Percentiles rank a stretch among this genome's conserved stretches.
Conservation (phyloP, 2,113 vertebrate species). For the Forbesichthys papilliferus region DNA sequence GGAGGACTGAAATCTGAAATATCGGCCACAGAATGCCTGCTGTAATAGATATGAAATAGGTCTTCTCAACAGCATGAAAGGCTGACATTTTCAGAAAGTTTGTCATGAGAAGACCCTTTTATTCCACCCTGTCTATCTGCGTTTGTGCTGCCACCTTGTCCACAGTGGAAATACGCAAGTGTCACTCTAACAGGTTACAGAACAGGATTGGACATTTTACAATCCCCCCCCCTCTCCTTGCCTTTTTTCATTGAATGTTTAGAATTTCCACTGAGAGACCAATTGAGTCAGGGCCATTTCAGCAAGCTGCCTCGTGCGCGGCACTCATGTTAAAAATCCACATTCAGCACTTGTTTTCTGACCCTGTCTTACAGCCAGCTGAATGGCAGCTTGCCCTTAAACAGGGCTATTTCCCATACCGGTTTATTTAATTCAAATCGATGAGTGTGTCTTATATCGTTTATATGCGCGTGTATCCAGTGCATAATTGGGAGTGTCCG, state of each 20-base stretch:
- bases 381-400: slow-evolving; percentile 15
- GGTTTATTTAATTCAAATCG: not conserved
- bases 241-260: slow-evolving; percentile 54
- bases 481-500: slow-evolving; percentile 15
- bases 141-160: slow-evolving; percentile 81
- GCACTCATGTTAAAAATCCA: slow-evolving; percentile 58
- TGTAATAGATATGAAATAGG: slow-evolving; percentile 86
- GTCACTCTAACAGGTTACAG: slow-evolving; percentile 77
- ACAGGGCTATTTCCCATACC: slow-evolving; percentile 11
- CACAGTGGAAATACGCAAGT: slow-evolving; percentile 78
- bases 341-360: slow-evolving; percentile 55
- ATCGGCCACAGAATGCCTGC: slow-evolving; percentile 81
- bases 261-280: slow-evolving; percentile 67
- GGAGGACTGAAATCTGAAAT: slow-evolving; percentile 82
- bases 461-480: not conserved
- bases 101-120: slow-evolving; percentile 80
- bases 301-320: slow-evolving; percentile 47
- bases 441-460: not conserved
- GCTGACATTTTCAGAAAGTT: slow-evolving; percentile 84
- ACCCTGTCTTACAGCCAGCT: slow-evolving; percentile 25
- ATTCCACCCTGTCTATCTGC: slow-evolving; percentile 77
- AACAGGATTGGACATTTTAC: slow-evolving; percentile 72
- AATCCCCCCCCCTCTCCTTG: slow-evolving; percentile 35
- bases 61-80: slow-evolving; percentile 83
- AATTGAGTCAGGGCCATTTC: slow-evolving; percentile 58